A percentile compares a stretch with the other conserved stretches of the same genome.
These are phyloP conservation scores for Megaleporinus macrocephalus DNA, from an alignment of 2,113 vertebrate species.

Conservation along the genomic window DNA sequence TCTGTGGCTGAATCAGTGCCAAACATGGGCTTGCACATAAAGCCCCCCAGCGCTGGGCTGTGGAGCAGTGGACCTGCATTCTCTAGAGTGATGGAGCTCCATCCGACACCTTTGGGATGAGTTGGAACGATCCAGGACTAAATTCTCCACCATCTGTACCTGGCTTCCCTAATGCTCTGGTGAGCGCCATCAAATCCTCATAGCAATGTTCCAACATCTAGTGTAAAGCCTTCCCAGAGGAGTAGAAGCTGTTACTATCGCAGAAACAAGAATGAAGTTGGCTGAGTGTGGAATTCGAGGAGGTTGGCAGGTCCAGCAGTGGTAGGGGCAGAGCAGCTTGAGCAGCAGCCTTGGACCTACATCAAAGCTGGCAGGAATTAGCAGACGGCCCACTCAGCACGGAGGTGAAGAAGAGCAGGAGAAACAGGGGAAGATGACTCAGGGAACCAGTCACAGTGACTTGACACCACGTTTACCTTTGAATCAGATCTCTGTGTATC, in stretches of 20 bases:
- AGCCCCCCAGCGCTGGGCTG: no score
- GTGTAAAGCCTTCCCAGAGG: no score
- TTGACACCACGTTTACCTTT: not conserved
- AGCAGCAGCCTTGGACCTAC: constrained; percentile 16
- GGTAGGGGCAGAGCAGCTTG: not conserved
- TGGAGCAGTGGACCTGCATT: no score
- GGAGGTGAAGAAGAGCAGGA: not conserved
- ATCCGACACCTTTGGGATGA: no score
- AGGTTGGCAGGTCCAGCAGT: not conserved
- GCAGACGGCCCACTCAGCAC: not conserved
- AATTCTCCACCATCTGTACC: no score
- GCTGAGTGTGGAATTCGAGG: not conserved
- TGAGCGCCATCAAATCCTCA: no score
- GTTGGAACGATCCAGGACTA: no score
- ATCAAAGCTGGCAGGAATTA: constrained; percentile 30
- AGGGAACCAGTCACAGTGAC: not conserved
- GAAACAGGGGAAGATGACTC: not conserved
- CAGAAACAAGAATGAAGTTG: not conserved
- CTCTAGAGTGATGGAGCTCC: no score
- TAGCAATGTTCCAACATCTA: no score
- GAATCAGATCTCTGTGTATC: not conserved
- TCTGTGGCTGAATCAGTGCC: no score
- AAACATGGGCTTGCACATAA: no score
- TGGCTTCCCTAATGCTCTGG: no score
- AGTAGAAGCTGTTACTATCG: not conserved